Conservation (phyloP, 2,888 invertebrate species). For the Eutolmus rufibarbis region DNA sequence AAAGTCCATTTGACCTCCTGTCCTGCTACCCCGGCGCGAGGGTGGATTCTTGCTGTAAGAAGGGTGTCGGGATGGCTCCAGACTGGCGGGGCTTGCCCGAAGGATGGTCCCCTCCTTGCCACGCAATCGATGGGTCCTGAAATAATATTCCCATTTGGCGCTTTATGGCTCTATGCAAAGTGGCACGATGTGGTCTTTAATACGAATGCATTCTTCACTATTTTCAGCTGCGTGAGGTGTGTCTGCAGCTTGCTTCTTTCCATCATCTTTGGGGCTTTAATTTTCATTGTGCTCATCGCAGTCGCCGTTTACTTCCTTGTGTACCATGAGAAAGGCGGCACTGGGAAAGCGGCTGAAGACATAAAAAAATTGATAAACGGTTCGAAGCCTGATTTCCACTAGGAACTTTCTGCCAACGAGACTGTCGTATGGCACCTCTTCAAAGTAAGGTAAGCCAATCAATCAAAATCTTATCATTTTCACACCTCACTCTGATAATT, state of each 20-base stretch:
- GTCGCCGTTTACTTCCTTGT: constrained; percentile 58
- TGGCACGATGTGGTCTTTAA: not conserved
- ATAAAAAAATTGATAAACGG: not conserved
- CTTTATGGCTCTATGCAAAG: not conserved
- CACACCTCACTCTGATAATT: not conserved
- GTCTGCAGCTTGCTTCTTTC: constrained; percentile 56
- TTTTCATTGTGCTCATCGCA: constrained; percentile 55
- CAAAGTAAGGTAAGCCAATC: not conserved
- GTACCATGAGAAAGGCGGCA: constrained; percentile 54
- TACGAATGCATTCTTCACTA: not conserved
- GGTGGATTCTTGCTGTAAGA: not conserved
- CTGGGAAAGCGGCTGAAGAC: not conserved
- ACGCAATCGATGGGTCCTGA: not conserved
- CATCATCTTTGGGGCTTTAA: constrained; percentile 53
- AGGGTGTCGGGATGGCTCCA: not conserved
- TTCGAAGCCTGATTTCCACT: not conserved
- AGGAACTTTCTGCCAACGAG: not conserved
- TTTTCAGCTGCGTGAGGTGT: constrained; percentile 58
- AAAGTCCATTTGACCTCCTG: not conserved
- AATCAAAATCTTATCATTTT: not conserved
- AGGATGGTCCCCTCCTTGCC: not conserved
- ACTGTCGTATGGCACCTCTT: not conserved
- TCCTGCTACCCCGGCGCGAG: no score
- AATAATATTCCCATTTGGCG: not conserved
- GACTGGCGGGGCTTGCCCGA: not conserved